These are phyloP conservation scores for Theristicus caerulescens DNA, from an alignment of 2,113 vertebrate species.

Conservation along the genomic window DNA sequence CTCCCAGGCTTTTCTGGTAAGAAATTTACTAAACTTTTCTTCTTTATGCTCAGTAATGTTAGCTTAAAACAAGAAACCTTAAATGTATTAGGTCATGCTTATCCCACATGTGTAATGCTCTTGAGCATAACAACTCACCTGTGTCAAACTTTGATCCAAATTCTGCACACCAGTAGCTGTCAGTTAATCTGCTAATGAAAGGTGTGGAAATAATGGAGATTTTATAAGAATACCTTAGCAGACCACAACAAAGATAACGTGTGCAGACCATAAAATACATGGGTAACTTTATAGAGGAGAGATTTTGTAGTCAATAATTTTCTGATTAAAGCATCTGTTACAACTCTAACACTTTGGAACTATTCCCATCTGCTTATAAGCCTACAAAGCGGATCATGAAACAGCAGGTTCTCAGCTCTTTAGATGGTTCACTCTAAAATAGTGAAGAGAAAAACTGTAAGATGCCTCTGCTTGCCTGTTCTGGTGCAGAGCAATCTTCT, in stretches of 20 bases:
- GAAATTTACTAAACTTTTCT: not conserved
- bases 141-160: not conserved
- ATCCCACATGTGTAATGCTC: not conserved
- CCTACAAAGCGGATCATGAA: not conserved
- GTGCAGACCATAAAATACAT: not conserved
- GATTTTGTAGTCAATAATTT: not conserved
- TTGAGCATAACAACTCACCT: not conserved
- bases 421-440: not conserved
- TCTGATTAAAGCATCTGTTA: not conserved
- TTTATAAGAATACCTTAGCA: not conserved
- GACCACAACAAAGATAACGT: not conserved
- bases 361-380: not conserved
- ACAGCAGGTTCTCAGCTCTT: not conserved
- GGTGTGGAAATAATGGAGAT: not conserved
- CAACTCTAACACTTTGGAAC: not conserved
- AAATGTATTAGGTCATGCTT: not conserved
- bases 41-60: not conserved
- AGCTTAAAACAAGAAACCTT: not conserved
- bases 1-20: constrained; percentile 55
- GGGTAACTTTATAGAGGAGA: not conserved
- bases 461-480: not conserved
- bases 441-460: not conserved
- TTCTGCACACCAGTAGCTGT: not conserved
- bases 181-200: not conserved
- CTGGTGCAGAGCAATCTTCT: not conserved